phyloP scores from a whole-genome alignment of 2,797 vertebrate species.

The Ceryle rudis region DNA sequence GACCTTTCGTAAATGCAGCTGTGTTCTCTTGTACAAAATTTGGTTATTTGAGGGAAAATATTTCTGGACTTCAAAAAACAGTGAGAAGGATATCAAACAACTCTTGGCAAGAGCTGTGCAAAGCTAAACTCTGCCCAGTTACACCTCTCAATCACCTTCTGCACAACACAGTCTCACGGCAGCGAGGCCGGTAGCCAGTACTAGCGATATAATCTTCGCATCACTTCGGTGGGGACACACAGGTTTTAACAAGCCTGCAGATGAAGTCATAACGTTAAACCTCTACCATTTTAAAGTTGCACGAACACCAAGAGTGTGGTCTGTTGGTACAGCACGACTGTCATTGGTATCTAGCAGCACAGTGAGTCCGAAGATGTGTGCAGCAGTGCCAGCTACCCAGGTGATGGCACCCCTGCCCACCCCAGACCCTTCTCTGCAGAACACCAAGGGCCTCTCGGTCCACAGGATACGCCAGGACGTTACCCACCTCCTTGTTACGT shows the following conservation, averaged over 20 bases:
- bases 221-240: neutral
- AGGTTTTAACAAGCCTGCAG: neutral
- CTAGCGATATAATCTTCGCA: neutral
- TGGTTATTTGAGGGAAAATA: neutral
- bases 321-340: neutral
- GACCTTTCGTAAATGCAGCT: neutral
- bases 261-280: neutral
- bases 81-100: neutral
- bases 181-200: neutral
- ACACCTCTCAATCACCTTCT: neutral
- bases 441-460: neutral
- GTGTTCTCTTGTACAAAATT: neutral
- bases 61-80: neutral
- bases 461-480: rapidly evolving
- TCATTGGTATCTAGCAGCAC: neutral
- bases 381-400: neutral
- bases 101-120: neutral
- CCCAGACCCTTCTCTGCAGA: neutral
- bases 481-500: rapidly evolving
- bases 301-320: neutral
- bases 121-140: neutral
- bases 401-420: neutral
- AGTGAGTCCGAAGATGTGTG: neutral
- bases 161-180: neutral
- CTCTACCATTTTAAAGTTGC: neutral